Percentiles rank a stretch among this genome's conserved stretches.
Evolutionary conservation across 2,888 invertebrate genomes (phyloP).

Genomic region (Uloborus plumipes): DNA sequence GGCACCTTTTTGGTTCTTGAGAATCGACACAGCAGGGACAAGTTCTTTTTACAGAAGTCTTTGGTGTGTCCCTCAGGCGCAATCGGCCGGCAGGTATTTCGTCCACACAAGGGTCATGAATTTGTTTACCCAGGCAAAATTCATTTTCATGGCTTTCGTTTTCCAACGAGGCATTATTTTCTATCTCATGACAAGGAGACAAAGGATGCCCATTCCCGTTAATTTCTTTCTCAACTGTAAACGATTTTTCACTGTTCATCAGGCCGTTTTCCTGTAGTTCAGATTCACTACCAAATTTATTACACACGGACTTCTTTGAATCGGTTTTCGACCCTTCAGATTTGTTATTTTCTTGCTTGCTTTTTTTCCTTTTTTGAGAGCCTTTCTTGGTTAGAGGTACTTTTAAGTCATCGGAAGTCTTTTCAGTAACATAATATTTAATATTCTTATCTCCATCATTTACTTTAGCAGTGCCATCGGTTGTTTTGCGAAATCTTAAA

Average conservation of each 20-base stretch:
- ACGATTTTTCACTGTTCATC: constrained; percentile 18
- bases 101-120: constrained; percentile 9
- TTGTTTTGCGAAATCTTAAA: constrained; percentile 36
- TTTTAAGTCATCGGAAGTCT: constrained; percentile 13
- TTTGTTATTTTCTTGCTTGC: constrained; percentile 25
- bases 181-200: constrained; percentile 12
- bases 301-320: constrained; percentile 10
- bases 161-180: constrained; percentile 11
- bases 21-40: constrained; percentile 58
- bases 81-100: constrained; percentile 33
- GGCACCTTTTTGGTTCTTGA: constrained; percentile 47
- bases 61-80: constrained; percentile 50
- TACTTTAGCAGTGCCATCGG: constrained; percentile 3
- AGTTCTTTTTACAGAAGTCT: constrained; percentile 49
- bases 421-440: constrained; percentile 18
- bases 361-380: constrained; percentile 35
- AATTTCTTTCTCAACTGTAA: constrained; percentile 17
- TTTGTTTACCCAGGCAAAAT: constrained; percentile 20
- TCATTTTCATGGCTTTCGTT: constrained; percentile 24
- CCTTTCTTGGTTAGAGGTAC: constrained; percentile 13
- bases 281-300: constrained; percentile 37
- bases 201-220: constrained; percentile 11
- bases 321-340: neutral
- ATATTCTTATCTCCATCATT: constrained; percentile 22
- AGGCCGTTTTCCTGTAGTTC: constrained; percentile 36